These are phyloP conservation scores for Hymenopus coronatus DNA, from an alignment of 2,888 invertebrate genomes.

Conservation along the genomic window DNA sequence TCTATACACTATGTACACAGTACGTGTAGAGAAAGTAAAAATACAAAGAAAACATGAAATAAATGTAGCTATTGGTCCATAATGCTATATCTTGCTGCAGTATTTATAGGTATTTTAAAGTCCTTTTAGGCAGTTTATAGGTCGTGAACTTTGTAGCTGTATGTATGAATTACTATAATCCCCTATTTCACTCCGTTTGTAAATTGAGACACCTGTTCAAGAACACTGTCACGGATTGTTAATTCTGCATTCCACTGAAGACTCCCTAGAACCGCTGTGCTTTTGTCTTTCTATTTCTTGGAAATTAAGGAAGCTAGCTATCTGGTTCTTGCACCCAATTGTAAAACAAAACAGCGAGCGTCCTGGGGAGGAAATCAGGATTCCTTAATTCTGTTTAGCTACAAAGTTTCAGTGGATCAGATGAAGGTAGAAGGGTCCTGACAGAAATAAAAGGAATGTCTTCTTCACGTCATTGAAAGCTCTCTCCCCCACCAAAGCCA, in stretches of 20 bases:
- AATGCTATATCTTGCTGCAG: too few species aligned
- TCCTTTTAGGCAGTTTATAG: too few species aligned
- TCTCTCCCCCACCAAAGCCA: not conserved
- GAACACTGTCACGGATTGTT: not conserved
- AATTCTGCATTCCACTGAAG: not conserved
- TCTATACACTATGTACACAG: too few species aligned
- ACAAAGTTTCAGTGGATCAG: slow-evolving; percentile 27
- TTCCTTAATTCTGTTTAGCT: slow-evolving; percentile 26
- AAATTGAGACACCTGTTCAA: not conserved
- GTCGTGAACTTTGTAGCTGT: too few species aligned
- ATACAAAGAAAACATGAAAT: too few species aligned
- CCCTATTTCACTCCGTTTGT: too few species aligned
- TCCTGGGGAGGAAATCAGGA: slow-evolving; percentile 19
- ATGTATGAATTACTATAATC: too few species aligned
- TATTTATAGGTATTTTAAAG: too few species aligned
- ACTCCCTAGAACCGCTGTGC: not conserved
- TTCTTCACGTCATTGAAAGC: slow-evolving; percentile 8
- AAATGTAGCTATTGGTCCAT: too few species aligned
- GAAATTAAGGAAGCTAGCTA: slow-evolving; percentile 1
- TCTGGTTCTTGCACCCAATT: slow-evolving; percentile 13
- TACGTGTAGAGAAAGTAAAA: too few species aligned
- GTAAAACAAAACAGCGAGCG: slow-evolving; percentile 18
- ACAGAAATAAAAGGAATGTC: slow-evolving; percentile 16
- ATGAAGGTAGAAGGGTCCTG: slow-evolving; percentile 22
- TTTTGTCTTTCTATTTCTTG: not conserved